A percentile compares a stretch with the other conserved stretches of the same genome.
phyloP scores from a whole-genome alignment of 2,888 invertebrate genomes.

The Didymodactylos carnosus region DNA sequence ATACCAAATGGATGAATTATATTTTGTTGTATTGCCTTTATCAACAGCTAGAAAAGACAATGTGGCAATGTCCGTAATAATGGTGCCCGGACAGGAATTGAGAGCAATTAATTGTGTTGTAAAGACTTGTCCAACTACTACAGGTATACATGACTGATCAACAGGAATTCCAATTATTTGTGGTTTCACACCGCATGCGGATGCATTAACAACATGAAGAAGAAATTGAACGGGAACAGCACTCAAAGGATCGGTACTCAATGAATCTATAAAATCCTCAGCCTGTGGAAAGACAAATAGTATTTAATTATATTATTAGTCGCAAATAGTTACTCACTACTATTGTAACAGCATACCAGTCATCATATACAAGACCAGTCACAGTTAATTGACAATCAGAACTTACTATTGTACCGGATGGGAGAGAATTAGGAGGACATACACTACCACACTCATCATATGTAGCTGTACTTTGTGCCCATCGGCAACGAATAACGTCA shows the following conservation, averaged over 20 bases:
- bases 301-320: no score
- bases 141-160: neutral
- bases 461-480: neutral
- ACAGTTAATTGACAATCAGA: neutral
- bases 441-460: neutral
- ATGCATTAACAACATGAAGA: neutral
- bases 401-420: neutral
- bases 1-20: neutral
- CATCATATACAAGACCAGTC: neutral
- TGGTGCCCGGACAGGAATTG: neutral
- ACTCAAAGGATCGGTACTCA: neutral
- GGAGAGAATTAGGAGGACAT: neutral
- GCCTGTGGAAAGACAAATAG: neutral
- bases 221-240: neutral
- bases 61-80: neutral
- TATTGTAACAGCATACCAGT: neutral
- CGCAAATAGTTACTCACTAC: neutral
- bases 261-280: neutral
- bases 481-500: neutral
- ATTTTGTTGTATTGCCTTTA: neutral
- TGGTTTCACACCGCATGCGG: neutral
- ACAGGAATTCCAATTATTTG: neutral
- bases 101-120: neutral
- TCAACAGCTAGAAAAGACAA: neutral
- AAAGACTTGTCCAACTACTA: neutral